phyloP scores from a whole-genome alignment of 2,888 invertebrate species.

The Dugesia japonica region DNA sequence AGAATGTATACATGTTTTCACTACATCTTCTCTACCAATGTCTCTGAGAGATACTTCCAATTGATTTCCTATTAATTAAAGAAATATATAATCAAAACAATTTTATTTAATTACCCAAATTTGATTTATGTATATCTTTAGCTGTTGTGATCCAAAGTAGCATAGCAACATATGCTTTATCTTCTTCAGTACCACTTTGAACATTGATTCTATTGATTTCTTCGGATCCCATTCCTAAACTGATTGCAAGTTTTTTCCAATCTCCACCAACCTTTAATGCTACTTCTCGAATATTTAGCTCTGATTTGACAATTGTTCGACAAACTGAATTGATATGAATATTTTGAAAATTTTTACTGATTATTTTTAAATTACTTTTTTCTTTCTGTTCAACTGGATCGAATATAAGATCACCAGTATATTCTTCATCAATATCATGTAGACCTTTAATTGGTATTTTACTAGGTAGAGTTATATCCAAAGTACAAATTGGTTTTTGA shows the following conservation, averaged over 20 bases:
- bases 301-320: not conserved
- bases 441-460: not conserved
- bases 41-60: constrained; percentile 12
- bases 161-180: not conserved
- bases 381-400: not conserved
- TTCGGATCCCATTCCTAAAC: not conserved
- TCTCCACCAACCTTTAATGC: constrained; percentile 20
- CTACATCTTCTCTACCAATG: constrained; percentile 20
- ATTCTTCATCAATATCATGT: not conserved
- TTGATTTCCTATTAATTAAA: not conserved
- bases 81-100: not conserved
- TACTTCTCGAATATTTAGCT: constrained; percentile 7
- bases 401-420: not conserved
- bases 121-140: not conserved
- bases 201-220: not conserved
- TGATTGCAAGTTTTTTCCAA: not conserved
- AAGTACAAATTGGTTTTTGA: constrained; percentile 27
- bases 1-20: not conserved
- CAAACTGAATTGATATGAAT: not conserved
- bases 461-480: constrained; percentile 22
- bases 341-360: not conserved
- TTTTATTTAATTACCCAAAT: not conserved
- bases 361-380: not conserved
- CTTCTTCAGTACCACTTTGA: not conserved
- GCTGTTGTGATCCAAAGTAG: not conserved